Conservation (phyloP, 2,797 vertebrate species). For the Perdix hodgsoniae region DNA sequence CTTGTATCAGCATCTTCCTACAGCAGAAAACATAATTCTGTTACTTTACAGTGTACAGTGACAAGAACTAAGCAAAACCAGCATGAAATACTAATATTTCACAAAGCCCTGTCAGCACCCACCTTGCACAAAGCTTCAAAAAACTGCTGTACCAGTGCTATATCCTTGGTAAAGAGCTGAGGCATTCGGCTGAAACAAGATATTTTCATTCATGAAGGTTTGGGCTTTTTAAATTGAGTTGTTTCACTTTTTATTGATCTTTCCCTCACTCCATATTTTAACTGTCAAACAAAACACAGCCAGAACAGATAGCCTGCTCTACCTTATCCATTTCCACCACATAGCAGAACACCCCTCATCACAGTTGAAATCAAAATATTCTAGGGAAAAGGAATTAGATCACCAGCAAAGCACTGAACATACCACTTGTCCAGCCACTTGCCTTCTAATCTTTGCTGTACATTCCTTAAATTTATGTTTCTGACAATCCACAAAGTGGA, state of each 20-base stretch:
- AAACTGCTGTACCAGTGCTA: slow-evolving; percentile 97
- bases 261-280: not conserved
- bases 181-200: slow-evolving; percentile 92
- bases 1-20: slow-evolving; percentile 96
- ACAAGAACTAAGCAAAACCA: not conserved
- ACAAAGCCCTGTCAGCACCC: slow-evolving; percentile 33
- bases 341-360: not conserved
- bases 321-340: not conserved
- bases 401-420: not conserved
- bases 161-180: slow-evolving; percentile 97
- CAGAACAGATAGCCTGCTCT: not conserved
- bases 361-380: not conserved
- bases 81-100: not conserved
- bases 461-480: not conserved
- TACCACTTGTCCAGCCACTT: not conserved
- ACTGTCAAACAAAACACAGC: not conserved
- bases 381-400: not conserved
- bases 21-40: not conserved
- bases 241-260: not conserved
- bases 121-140: slow-evolving; percentile 99
- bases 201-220: not conserved
- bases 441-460: not conserved
- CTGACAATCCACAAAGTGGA: not conserved
- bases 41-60: not conserved
- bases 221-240: rapidly evolving